phyloP scores from a whole-genome alignment of 2,888 invertebrate genomes.

The Trissonchulus sp. region DNA sequence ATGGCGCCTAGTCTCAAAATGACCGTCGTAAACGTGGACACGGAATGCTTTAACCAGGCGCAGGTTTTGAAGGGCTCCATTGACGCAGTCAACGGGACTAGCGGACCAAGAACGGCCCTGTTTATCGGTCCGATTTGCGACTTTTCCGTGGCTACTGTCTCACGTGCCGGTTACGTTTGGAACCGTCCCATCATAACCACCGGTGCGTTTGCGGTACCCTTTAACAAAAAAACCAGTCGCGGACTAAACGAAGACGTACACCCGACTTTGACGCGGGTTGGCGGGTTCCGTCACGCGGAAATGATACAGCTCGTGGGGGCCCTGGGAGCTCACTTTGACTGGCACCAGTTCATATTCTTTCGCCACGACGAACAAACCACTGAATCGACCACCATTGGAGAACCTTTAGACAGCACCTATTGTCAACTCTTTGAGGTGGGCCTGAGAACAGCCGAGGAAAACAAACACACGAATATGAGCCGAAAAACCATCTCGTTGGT shows the following conservation, averaged over 20 bases:
- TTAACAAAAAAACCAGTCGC: not conserved
- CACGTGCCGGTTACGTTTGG: not conserved
- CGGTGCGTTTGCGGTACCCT: conserved; percentile 1
- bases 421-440: not conserved
- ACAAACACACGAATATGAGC: too few relatives aligned
- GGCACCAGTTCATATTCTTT: conserved; percentile 14
- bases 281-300: conserved; percentile 17
- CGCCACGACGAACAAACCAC: not conserved
- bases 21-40: not conserved
- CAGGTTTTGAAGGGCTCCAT: conserved; percentile 1
- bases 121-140: conserved; percentile 16
- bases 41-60: not conserved
- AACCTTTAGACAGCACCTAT: not conserved
- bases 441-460: too few relatives aligned
- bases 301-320: not conserved
- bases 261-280: conserved; percentile 16
- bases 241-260: not conserved
- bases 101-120: not conserved
- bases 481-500: too few relatives aligned
- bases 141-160: conserved; percentile 9
- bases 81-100: conserved; percentile 18
- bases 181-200: not conserved
- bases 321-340: not conserved
- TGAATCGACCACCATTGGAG: not conserved
- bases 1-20: not conserved